Conservation (phyloP, 2,888 invertebrate genomes). For the Dione juno region DNA sequence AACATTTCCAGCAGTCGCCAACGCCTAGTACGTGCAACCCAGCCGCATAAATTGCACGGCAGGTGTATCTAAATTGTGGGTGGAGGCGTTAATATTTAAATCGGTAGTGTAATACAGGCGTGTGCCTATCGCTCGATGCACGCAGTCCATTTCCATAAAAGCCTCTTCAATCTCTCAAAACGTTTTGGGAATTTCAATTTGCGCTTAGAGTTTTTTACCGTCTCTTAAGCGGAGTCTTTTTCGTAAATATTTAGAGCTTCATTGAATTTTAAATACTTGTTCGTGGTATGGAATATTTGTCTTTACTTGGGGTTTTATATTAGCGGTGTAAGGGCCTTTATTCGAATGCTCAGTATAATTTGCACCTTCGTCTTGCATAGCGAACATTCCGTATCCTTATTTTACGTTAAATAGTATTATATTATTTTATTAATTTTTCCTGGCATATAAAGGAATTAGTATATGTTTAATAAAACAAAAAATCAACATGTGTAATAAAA, state of each 20-base stretch:
- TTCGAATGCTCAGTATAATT: constrained; percentile 18
- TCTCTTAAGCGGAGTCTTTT: constrained; percentile 49
- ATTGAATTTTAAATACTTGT: constrained; percentile 48
- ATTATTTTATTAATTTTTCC: no score
- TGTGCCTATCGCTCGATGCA: constrained; percentile 71
- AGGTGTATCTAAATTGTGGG: constrained; percentile 73
- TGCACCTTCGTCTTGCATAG: constrained; percentile 12
- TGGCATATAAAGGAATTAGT: not conserved
- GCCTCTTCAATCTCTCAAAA: constrained; percentile 82
- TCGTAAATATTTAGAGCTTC: constrained; percentile 52
- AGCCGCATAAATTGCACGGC: constrained; percentile 65
- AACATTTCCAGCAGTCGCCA: constrained; percentile 30
- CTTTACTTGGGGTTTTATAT: constrained; percentile 21
- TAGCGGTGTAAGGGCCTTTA: not conserved
- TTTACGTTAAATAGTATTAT: constrained; percentile 22
- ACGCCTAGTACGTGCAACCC: constrained; percentile 41
- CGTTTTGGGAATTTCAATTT: constrained; percentile 82
- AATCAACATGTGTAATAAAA: constrained; percentile 10
- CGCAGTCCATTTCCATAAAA: constrained; percentile 82
- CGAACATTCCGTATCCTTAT: constrained; percentile 31
- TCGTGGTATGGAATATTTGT: constrained; percentile 31
- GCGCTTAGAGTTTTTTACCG: constrained; percentile 70
- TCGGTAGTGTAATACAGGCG: constrained; percentile 63
- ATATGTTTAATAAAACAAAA: no score
- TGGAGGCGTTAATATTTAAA: constrained; percentile 76